Percentiles rank a stretch among this genome's conserved stretches.
These are phyloP conservation scores for Pseudopodoces humilis DNA, from an alignment of 2,113 vertebrate genomes.

Conservation along the genomic window DNA sequence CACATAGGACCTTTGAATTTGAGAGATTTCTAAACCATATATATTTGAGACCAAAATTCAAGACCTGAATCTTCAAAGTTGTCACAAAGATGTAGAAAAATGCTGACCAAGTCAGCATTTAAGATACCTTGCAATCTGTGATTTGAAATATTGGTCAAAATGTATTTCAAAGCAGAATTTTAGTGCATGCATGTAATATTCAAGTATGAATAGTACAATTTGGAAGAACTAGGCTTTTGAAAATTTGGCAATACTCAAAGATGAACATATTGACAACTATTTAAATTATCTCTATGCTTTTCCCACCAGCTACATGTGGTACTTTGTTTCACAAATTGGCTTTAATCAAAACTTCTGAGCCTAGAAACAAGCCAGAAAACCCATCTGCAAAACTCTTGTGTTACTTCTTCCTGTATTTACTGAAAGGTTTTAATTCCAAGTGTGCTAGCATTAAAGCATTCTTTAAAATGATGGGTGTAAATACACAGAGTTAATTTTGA, in stretches of 20 bases:
- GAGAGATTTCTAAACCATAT: neutral
- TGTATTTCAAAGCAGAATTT: neutral
- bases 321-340: neutral
- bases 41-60: neutral
- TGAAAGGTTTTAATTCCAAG: conserved; percentile 1
- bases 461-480: neutral
- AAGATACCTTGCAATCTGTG: neutral
- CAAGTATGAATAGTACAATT: neutral
- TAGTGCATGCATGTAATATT: neutral
- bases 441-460: neutral
- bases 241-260: neutral
- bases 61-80: neutral
- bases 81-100: neutral
- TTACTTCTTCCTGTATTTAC: neutral
- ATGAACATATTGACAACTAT: neutral
- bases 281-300: neutral
- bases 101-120: neutral
- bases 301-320: neutral
- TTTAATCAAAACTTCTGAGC: neutral
- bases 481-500: neutral
- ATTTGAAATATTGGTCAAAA: neutral
- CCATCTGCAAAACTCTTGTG: neutral
- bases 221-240: neutral
- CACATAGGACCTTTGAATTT: neutral
- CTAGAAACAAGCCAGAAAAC: neutral